A percentile compares a stretch with the other conserved stretches of the same genome.
phyloP scores from a whole-genome alignment of 2,797 vertebrate genomes.

The Neomorphus geoffroyi region DNA sequence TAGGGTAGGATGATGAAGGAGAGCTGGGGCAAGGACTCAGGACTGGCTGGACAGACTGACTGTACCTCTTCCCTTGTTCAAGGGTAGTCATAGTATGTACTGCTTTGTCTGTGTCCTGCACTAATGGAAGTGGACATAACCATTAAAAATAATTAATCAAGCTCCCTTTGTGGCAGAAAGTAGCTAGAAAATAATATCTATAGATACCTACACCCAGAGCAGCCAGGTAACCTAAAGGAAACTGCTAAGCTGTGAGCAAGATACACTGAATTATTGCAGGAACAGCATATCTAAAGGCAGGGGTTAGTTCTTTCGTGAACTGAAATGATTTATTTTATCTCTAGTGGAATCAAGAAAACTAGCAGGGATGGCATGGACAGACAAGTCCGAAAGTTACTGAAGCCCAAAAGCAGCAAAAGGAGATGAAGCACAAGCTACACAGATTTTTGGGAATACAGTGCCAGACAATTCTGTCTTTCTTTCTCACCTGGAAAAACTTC shows the following conservation, averaged over 20 bases:
- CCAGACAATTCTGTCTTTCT: background rate
- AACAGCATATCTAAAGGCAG: background rate
- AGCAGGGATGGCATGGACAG: background rate
- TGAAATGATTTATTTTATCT: background rate
- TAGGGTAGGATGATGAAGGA: background rate
- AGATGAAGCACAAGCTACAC: background rate
- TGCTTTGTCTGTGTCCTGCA: background rate
- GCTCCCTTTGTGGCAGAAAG: background rate
- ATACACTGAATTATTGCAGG: background rate
- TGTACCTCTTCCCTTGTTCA: background rate
- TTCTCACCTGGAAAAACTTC: conserved; percentile 21
- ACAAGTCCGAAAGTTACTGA: background rate
- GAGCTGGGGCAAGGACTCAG: background rate
- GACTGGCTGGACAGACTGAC: background rate
- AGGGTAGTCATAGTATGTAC: background rate
- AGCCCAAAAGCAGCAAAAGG: background rate
- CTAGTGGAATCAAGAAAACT: background rate
- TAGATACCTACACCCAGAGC: background rate
- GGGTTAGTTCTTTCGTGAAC: background rate
- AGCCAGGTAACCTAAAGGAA: background rate
- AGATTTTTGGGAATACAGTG: background rate
- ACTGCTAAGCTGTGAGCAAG: background rate
- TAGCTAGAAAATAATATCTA: background rate
- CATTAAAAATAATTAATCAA: background rate
- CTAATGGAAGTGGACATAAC: background rate